Percentiles rank a stretch among this genome's conserved stretches.
These are phyloP conservation scores for Epizoanthus illoricatus DNA, from an alignment of 92 coral and sea anemone genomes.

Conservation along the genomic window DNA sequence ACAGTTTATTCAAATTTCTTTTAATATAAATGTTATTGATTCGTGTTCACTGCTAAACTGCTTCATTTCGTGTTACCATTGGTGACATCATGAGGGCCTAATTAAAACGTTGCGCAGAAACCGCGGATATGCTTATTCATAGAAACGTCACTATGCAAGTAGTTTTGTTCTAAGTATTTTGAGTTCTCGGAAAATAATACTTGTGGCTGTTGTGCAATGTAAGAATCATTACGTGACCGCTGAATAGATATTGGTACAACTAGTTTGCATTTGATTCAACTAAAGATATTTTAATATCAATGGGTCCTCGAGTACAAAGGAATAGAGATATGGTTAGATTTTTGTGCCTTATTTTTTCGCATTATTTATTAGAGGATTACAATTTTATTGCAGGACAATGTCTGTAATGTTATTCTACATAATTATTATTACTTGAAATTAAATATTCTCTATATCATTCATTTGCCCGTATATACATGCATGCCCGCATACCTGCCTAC, in stretches of 20 bases:
- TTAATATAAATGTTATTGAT: background rate
- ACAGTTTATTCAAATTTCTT: background rate
- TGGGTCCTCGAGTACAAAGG: background rate
- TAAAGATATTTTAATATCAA: background rate
- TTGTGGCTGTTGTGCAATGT: slow-evolving; percentile 2
- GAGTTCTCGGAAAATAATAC: background rate
- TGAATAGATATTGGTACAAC: background rate
- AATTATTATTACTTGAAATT: no score
- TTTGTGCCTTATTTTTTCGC: no score
- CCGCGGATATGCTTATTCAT: background rate
- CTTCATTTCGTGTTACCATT: background rate
- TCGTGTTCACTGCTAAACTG: background rate
- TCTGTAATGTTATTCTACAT: no score
- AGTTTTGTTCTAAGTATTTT: background rate
- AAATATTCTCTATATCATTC: no score
- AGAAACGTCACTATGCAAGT: background rate
- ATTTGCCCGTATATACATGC: no score
- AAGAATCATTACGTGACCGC: slow-evolving; percentile 26
- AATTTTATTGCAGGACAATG: no score
- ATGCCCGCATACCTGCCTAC: no score
- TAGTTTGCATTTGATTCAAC: background rate
- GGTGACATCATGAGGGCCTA: background rate
- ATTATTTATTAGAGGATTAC: no score
- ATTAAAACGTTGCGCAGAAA: background rate
- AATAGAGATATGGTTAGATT: no score